Evolutionary conservation across 2,113 vertebrate genomes (phyloP).

Genomic region (Poeciliopsis retropinna): DNA sequence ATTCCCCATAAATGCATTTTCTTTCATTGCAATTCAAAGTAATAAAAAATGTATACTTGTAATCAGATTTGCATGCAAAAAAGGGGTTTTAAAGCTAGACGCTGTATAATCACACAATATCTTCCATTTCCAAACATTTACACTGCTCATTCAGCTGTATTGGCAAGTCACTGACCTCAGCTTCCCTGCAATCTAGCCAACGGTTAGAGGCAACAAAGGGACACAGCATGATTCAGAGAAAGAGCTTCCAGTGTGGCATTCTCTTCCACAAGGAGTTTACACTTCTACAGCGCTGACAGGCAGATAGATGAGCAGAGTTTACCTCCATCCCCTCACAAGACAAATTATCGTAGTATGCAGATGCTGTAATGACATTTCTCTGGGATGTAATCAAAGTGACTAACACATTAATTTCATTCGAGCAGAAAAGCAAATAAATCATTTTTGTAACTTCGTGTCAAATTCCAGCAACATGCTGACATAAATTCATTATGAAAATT

Average conservation of each 20-base stretch:
- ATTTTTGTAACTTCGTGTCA: conserved; percentile 61
- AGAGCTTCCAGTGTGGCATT: conserved; percentile 17
- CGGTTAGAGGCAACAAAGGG: conserved; percentile 28
- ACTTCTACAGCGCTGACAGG: conserved; percentile 48
- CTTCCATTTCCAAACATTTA: conserved; percentile 25
- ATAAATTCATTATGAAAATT: conserved; percentile 59
- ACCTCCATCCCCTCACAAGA: conserved; percentile 63
- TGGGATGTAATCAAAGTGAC: conserved; percentile 53
- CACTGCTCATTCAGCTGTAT: conserved; percentile 30
- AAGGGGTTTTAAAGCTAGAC: not conserved
- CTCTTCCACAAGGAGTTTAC: conserved; percentile 22
- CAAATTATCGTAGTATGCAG: conserved; percentile 61
- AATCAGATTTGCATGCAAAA: not conserved
- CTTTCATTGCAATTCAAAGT: not conserved
- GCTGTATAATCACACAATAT: conserved; percentile 1
- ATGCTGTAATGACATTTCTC: conserved; percentile 66
- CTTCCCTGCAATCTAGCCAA: conserved; percentile 14
- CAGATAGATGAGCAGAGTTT: conserved; percentile 58
- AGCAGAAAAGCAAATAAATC: conserved; percentile 62
- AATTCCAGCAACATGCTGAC: conserved; percentile 31
- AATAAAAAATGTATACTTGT: not conserved
- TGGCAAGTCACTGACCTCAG: conserved; percentile 45
- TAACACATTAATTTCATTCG: conserved; percentile 56
- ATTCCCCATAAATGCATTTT: not conserved
- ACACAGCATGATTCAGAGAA: conserved; percentile 21